Percentiles rank a stretch among this genome's conserved stretches.
These are phyloP conservation scores for Erythrocercus mccallii DNA, from an alignment of 2,113 vertebrate species.

Conservation along the genomic window DNA sequence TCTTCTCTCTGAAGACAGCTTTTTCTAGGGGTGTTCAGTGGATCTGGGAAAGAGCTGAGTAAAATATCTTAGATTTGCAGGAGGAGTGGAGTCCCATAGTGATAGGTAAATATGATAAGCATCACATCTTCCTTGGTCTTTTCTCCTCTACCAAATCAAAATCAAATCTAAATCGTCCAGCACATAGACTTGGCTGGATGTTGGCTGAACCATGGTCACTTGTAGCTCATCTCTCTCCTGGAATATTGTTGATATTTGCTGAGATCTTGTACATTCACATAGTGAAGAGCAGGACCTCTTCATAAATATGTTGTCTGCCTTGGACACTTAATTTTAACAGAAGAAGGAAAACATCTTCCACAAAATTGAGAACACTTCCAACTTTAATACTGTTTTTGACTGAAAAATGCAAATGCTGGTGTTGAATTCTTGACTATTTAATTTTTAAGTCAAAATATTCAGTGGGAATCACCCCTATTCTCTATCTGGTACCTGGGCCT, in stretches of 20 bases:
- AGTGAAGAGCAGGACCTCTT: neutral
- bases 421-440: neutral
- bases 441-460: neutral
- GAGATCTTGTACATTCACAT: neutral
- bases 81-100: neutral
- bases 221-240: neutral
- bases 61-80: neutral
- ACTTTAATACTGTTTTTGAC: neutral
- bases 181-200: neutral
- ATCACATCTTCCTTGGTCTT: neutral
- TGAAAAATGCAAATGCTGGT: neutral
- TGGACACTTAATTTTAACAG: accelerated
- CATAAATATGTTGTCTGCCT: neutral
- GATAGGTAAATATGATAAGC: neutral
- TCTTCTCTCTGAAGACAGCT: neutral
- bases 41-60: neutral
- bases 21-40: neutral
- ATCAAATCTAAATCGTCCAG: neutral
- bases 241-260: neutral
- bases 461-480: neutral
- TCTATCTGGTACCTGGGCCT: accelerated
- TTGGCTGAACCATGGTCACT: neutral
- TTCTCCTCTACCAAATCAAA: neutral
- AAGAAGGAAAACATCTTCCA: neutral
- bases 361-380: neutral